Base-by-base conservation (phyloP, 2,113 vertebrate genomes). In the Cryptotis parvus region DNA sequence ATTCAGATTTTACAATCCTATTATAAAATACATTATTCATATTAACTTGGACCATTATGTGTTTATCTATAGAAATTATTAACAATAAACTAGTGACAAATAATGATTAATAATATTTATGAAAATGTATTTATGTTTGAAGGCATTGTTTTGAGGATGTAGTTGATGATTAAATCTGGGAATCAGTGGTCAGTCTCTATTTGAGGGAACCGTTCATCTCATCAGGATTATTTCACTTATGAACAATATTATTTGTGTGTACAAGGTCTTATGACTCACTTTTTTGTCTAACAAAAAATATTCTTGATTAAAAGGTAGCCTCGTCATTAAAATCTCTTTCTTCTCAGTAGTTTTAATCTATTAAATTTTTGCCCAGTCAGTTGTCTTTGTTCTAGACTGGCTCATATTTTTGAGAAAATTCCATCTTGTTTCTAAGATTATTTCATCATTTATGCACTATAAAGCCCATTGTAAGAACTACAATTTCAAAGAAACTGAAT, bases 51-150 rank as follows among this genome's bases (percentile, higher is more conserved):
- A 82, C 6, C 63, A 65, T n/a, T 55, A 37, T 29, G 11, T 31
- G 24, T 49, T 89, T 84, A 29, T 11, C 74, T 90, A 80, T 66
- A 75, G 29, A 26, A 68, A 74, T 82, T 76, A 68, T 93, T 65
- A 63, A 58, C 0, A 4, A 37, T 65, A 41, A 81, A 72, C 77
- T 9, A 85, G 86, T 70, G 49, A 65, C 70, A 93, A 41, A 65
- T 1, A 90, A 76, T 55, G 41, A 8, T 55, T 55, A 6, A 55
- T 10, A 86, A 88, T 43, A 84, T 52, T 43, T 79, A 52, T 81
- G 18, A 58, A 93, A 92, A 73, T 55, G 1, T 61, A 0, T 87
- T 27, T 91, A 14, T 78, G 0, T 70, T 86, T 35, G n/a, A 75
- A 75, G 88, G 89, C 49, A 77, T 4, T 6, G 82, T 77, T 90